Conservation (phyloP, 37 sponge, comb jelly and placozoan genomes). For the Amphimedon queenslandica region DNA sequence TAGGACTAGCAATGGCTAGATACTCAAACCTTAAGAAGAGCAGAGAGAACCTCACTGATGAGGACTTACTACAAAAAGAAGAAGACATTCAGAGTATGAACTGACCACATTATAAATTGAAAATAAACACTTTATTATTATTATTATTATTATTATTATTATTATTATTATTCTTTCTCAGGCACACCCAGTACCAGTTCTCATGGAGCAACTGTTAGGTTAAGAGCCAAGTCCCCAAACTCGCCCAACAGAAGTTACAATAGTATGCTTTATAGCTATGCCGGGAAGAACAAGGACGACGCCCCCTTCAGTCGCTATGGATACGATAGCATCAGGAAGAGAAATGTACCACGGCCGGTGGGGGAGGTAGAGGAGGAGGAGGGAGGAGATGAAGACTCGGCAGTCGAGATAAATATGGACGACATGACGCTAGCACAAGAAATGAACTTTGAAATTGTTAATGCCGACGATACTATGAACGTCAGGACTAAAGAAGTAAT, state of each 20-base stretch:
- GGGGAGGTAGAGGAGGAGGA: background rate
- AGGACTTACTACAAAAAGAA: background rate
- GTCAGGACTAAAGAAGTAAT: background rate
- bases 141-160: background rate
- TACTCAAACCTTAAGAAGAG: background rate
- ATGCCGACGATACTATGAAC: background rate
- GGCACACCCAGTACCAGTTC: too few relatives aligned
- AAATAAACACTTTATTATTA: background rate
- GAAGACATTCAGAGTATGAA: background rate
- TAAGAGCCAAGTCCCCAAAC: too few relatives aligned
- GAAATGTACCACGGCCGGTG: background rate
- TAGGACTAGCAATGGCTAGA: conserved; percentile 17
- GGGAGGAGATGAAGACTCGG: background rate
- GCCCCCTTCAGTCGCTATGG: background rate
- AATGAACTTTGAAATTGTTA: background rate
- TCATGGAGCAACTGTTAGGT: too few relatives aligned
- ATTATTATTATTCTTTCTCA: too few relatives aligned
- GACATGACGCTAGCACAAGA: background rate
- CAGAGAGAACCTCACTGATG: background rate
- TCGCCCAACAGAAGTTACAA: conserved; percentile 25
- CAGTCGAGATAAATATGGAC: too few relatives aligned
- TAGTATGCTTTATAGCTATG: conserved; percentile 31
- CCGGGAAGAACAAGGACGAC: conserved; percentile 3
- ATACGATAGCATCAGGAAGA: background rate
- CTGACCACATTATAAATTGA: background rate